A percentile compares a stretch with the other conserved stretches of the same genome.
These are phyloP conservation scores for Recurvirostra avosetta DNA, from an alignment of 2,113 vertebrate species.

Conservation along the genomic window DNA sequence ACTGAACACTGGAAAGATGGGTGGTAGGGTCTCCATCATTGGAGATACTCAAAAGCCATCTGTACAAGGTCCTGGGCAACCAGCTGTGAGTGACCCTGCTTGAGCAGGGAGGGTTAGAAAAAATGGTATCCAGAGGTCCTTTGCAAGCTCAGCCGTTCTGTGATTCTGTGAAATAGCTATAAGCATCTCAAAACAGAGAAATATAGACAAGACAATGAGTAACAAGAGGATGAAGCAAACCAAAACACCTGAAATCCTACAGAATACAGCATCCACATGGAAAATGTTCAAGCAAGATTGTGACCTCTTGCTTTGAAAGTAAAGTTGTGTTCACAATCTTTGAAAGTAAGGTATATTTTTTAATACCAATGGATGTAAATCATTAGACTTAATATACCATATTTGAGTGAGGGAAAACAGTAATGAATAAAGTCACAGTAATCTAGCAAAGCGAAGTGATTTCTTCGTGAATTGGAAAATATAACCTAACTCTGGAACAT, in stretches of 20 bases:
- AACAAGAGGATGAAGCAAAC: neutral
- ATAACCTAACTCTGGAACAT: neutral
- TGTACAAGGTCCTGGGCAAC: neutral
- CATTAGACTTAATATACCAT: neutral
- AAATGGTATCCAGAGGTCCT: neutral
- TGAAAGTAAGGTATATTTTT: neutral
- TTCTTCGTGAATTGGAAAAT: neutral
- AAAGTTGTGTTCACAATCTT: neutral
- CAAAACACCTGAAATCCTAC: neutral
- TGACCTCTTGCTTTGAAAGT: neutral
- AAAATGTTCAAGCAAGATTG: neutral
- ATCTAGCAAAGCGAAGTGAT: neutral
- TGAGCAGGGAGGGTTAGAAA: neutral
- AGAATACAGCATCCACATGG: neutral
- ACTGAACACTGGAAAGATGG: neutral
- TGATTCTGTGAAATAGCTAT: neutral
- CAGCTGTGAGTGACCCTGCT: fast-evolving
- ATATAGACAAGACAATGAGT: neutral
- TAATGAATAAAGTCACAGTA: neutral
- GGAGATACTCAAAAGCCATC: neutral
- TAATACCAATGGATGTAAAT: neutral
- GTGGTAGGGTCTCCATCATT: neutral
- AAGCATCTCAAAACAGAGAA: neutral
- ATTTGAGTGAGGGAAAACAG: neutral
- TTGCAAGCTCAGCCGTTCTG: neutral